Base-by-base conservation (phyloP, 2,797 vertebrate genomes). In the Sibirionetta formosa region DNA sequence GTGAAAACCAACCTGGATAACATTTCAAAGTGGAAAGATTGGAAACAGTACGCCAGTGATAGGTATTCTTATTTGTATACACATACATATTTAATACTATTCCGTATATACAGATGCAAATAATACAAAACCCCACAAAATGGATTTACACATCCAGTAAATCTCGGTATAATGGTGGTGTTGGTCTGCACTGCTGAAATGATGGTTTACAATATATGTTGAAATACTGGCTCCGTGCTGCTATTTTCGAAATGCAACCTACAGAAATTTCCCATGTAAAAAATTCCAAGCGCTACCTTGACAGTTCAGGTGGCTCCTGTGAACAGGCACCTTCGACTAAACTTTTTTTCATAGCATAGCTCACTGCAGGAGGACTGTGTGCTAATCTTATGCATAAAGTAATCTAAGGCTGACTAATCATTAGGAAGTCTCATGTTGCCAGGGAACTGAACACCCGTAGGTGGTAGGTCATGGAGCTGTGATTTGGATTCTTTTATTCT, bases 341-440 rank as follows among this genome's bases (percentile, higher is more conserved):
- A 90, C 8, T 27, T 82, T 66, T 84, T 84, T 89, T 65, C 48
- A 42, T 87, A 51, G 17, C 73, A 16, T 18, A 23, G 12, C 16
- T 93, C 42, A 16, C 69, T 84, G 71, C 31, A 33, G 70, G 81
- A 84, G 69, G 82, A 70, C 44, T 87, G 79, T 18, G 13, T 93
- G 53, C 86, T 94, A 90, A 91, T 96, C 64, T 81, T 94, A 78
- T 88, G 73, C 57, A 78, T 80, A 84, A 92, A 86, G 53, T 93
- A 96, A 94, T 96, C 71, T 91, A 89, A 89, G 93, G 51, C 76
- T 94, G 96, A 93, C 65, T 94, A 96, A 95, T 96, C 95, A 88
- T 97, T 97, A 77, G 90, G 91, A 97, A 97, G 96, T 88, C 82
- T 90, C 85, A 35, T 33, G 81, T 98, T 97, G 77, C 96, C 94